These are phyloP conservation scores for Hylia prasina DNA, from an alignment of 2,113 vertebrate genomes.

Conservation along the genomic window DNA sequence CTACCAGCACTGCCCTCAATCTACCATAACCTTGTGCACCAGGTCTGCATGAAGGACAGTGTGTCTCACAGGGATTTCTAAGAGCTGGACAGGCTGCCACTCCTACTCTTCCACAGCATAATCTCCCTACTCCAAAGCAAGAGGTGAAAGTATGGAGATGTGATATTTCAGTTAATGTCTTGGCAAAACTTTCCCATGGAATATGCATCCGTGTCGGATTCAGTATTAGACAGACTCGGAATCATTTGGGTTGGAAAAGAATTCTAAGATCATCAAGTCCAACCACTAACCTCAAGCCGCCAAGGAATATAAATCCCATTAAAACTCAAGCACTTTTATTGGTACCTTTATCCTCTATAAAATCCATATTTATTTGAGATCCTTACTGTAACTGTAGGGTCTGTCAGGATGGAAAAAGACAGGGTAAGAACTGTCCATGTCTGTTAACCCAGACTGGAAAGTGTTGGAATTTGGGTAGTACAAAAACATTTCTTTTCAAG, in stretches of 20 bases:
- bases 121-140: background rate
- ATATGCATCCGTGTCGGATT: background rate
- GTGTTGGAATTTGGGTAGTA: background rate
- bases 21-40: background rate
- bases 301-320: background rate
- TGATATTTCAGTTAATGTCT: background rate
- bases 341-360: background rate
- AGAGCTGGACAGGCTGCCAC: background rate
- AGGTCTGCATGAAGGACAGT: background rate
- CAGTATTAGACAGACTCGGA: background rate
- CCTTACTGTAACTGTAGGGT: background rate
- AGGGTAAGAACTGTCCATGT: background rate
- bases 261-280: background rate
- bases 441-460: background rate
- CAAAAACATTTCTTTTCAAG: background rate
- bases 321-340: background rate
- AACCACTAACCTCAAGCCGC: rapidly evolving
- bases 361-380: background rate
- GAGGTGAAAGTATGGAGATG: background rate
- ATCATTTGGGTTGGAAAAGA: background rate
- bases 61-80: background rate
- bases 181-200: background rate
- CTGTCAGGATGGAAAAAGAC: background rate
- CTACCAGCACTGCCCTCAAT: background rate
- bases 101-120: background rate